phyloP scores from a whole-genome alignment of 1,140 invertebrate species.

The Bombus consobrinus region DNA sequence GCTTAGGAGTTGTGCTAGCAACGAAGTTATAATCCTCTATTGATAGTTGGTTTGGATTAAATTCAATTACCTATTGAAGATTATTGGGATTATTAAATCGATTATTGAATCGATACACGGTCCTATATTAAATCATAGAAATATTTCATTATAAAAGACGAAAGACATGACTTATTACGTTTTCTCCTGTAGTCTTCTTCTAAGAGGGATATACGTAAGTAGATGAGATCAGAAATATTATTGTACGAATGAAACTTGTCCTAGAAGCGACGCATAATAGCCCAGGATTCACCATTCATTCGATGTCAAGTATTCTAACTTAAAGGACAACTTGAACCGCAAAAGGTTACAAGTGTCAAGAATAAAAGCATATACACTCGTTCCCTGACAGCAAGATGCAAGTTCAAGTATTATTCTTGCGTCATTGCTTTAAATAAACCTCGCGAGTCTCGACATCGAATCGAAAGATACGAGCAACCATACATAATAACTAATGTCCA shows the following conservation, averaged over 20 bases:
- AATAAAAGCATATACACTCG: not conserved
- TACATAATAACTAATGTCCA: not conserved
- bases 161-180: not conserved
- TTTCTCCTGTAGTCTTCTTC: not conserved
- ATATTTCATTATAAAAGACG: not conserved
- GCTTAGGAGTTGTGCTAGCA: too few species aligned
- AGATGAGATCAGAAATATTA: not conserved
- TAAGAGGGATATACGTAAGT: not conserved
- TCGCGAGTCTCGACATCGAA: not conserved
- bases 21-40: too few species aligned
- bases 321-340: not conserved
- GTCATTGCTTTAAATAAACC: not conserved
- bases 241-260: not conserved
- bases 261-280: not conserved
- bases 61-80: too few species aligned
- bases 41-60: too few species aligned
- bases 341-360: not conserved
- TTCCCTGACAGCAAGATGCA: not conserved
- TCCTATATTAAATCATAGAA: not conserved
- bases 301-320: not conserved
- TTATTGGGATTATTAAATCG: too few species aligned
- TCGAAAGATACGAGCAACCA: not conserved
- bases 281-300: not conserved
- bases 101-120: not conserved
- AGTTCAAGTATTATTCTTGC: constrained; percentile 9